These are phyloP conservation scores for Nasalis larvatus DNA, from an alignment of 2,113 vertebrate species.

Conservation along the genomic window DNA sequence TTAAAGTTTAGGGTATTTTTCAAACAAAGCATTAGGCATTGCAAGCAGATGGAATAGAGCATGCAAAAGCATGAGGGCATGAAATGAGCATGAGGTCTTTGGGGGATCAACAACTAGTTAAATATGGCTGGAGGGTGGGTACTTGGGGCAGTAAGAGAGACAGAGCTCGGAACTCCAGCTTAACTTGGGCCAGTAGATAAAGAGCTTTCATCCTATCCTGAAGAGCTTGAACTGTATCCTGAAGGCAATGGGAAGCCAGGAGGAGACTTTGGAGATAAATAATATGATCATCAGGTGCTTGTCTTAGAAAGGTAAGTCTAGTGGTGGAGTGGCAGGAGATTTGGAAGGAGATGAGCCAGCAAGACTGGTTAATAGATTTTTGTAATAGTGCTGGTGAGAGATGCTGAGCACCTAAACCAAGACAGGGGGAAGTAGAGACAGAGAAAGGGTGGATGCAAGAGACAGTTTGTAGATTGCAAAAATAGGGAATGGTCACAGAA, in stretches of 20 bases:
- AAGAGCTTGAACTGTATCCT: not conserved
- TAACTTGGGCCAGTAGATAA: not conserved
- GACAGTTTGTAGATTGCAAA: too few relatives aligned
- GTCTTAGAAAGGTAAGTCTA: not conserved
- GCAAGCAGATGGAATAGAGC: not conserved
- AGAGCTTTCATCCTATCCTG: not conserved
- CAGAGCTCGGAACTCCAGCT: not conserved
- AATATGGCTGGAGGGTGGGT: not conserved
- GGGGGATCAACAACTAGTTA: not conserved
- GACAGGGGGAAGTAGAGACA: not conserved
- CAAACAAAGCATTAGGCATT: not conserved
- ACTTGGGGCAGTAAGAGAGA: not conserved
- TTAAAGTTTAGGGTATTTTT: not conserved
- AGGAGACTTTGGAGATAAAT: not conserved
- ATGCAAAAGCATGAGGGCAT: not conserved
- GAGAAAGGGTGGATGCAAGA: not conserved
- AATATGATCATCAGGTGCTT: not conserved
- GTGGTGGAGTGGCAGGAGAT: not conserved
- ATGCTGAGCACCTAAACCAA: not conserved
- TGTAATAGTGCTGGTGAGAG: not conserved
- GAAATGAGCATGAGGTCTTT: not conserved
- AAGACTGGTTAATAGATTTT: not conserved
- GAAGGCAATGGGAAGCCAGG: not conserved
- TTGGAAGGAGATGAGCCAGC: not conserved
- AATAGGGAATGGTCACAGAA: rapidly evolving